Evolutionary conservation across 2,888 invertebrate genomes (phyloP), one percentile per base, ranked within the genome.

Genomic region (Pterostichus niger): DNA sequence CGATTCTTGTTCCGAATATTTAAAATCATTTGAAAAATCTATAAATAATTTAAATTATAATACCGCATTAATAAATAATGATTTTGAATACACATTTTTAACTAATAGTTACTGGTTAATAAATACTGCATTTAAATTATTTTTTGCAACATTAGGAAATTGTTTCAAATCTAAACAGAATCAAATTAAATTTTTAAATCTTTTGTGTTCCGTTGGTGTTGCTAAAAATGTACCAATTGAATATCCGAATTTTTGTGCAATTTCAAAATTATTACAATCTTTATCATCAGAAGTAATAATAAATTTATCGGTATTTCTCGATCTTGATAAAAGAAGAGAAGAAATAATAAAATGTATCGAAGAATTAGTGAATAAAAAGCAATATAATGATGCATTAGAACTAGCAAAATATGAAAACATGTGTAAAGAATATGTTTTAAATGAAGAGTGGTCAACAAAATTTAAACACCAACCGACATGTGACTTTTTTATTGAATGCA

Each of bases 141-240:
- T 94, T n/a, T 91, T 93, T 83, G 90, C 92, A 0, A 92, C 94
- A 1, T 88, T 96, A 0, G 92, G 92, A 79, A 89, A 92, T 84
- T 92, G 93, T 85, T 93, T 95, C 85, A 91, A 91, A 52, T 95
- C 94, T 77, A 91, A 92, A 0, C 91, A 91, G 85, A 92, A 94
- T 86, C 94, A 94, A 88, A 91, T 93, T 44, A 91, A 93, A 85
- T 93, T 95, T 84, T 88, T 96, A 1, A 90, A 91, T 73, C 91
- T 92, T 84, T 89, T 95, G 49, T 91, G 92, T 75, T 90, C 91
- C 24, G 91, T 92, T 0, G 91, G 93, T 77, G 92, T 94, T 85
- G 92, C 91, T 44, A 91, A 91, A 84, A 92, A 92, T 85, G 91
- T 94, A 82, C 85, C 88, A 84, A 88, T 89, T 15, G 87, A 87